phyloP scores from a whole-genome alignment of 2,113 vertebrate species.

The Rana temporaria region DNA sequence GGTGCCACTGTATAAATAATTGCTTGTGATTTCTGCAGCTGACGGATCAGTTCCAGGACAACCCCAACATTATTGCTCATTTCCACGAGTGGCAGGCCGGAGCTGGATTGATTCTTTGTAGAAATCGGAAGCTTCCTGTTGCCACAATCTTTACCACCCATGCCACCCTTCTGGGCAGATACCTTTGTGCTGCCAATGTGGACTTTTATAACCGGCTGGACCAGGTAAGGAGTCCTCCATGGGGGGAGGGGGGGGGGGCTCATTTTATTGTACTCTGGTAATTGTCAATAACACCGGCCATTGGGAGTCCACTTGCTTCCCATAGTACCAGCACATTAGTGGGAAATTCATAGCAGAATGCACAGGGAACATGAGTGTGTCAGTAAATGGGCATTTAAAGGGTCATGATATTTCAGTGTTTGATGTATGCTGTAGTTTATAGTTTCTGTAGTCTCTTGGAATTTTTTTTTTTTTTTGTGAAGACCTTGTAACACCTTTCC shows the following conservation, averaged over 20 bases:
- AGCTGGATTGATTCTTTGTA: conserved; percentile 84
- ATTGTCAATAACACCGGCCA: too few relatives aligned
- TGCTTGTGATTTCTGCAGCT: conserved; percentile 72
- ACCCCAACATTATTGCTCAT: conserved; percentile 82
- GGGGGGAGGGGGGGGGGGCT: not conserved
- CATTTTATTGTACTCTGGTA: too few relatives aligned
- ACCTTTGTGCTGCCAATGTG: conserved; percentile 90
- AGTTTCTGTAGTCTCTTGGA: too few relatives aligned
- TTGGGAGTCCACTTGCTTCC: too few relatives aligned
- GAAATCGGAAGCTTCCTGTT: conserved; percentile 83
- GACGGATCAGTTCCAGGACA: conserved; percentile 79
- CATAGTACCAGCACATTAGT: too few relatives aligned
- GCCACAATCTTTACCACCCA: conserved; percentile 96
- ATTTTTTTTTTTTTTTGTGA: too few relatives aligned
- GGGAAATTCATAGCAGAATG: not conserved
- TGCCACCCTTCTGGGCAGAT: conserved; percentile 91
- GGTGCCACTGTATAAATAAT: not conserved
- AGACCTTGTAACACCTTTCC: too few relatives aligned
- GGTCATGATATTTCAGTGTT: too few relatives aligned
- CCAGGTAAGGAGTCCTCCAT: not conserved
- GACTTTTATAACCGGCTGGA: conserved; percentile 95
- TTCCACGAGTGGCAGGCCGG: conserved; percentile 98
- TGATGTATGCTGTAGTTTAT: too few relatives aligned
- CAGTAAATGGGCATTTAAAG: too few relatives aligned
- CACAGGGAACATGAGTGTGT: too few relatives aligned